These are phyloP conservation scores for Ciona savignyi DNA, from an alignment of 23 tunicate genomes.

Conservation along the genomic window DNA sequence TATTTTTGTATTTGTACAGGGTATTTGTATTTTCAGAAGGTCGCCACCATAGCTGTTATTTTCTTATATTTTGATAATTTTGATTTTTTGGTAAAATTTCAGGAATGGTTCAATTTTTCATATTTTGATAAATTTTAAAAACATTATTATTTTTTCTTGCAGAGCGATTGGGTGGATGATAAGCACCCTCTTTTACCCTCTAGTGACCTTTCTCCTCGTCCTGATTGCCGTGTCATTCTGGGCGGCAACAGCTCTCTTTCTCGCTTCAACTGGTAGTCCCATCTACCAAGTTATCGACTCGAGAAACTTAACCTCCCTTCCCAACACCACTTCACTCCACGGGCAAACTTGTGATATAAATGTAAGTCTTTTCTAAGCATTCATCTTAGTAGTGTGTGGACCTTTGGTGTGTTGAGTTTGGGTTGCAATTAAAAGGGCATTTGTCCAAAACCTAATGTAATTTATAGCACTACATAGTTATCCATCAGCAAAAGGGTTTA, in stretches of 20 bases:
- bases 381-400: neutral
- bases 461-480: neutral
- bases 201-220: conserved; percentile 59
- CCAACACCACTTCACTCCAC: neutral
- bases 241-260: conserved; percentile 83
- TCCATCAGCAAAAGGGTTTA: neutral
- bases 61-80: neutral
- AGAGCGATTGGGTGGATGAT: conserved; percentile 90
- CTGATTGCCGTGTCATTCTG: conserved; percentile 62
- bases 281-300: conserved; percentile 59
- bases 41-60: too few species aligned
- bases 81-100: neutral
- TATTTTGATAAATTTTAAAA: too few species aligned
- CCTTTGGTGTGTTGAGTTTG: neutral
- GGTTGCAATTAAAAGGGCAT: neutral
- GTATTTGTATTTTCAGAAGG: too few species aligned
- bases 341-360: conserved; percentile 48
- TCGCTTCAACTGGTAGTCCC: conserved; percentile 92
- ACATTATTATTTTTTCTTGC: too few species aligned
- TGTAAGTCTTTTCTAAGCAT: conserved; percentile 28
- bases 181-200: conserved; percentile 82
- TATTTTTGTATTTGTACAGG: too few species aligned
- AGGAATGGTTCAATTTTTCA: too few species aligned
- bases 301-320: conserved; percentile 28
- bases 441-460: neutral